Conservation (phyloP, 2,113 vertebrate genomes). For the Platysternon megacephalum region DNA sequence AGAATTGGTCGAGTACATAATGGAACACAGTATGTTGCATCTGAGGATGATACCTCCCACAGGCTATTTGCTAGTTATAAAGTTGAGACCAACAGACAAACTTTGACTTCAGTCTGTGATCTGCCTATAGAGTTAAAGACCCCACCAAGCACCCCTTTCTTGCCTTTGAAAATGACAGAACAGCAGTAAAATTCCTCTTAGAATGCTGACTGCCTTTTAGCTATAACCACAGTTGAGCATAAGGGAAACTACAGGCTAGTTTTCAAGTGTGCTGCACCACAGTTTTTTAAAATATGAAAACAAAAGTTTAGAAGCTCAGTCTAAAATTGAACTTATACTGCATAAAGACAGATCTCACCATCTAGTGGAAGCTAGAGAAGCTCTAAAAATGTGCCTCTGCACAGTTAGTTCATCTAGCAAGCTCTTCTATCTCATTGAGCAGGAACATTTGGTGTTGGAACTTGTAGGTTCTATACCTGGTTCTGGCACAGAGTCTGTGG, state of each 20-base stretch:
- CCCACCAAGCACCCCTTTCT: not conserved
- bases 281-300: not conserved
- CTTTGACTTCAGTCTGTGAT: not conserved
- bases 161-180: not conserved
- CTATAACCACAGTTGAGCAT: not conserved
- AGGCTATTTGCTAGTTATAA: not conserved
- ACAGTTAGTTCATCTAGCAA: not conserved
- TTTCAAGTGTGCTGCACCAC: not conserved
- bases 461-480: not conserved
- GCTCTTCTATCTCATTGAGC: not conserved
- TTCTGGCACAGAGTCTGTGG: not conserved
- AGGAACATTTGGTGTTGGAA: not conserved
- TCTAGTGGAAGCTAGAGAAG: not conserved
- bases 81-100: not conserved
- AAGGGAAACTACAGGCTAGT: not conserved
- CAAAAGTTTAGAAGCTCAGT: not conserved
- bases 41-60: not conserved
- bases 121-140: not conserved
- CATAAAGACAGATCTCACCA: not conserved
- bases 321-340: not conserved
- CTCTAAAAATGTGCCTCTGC: not conserved
- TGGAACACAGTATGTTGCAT: not conserved
- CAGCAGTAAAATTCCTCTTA: not conserved
- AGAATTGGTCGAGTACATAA: not conserved
- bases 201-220: not conserved